phyloP scores from a whole-genome alignment of 2,888 invertebrate genomes.

The Cerceris ruficornis region DNA sequence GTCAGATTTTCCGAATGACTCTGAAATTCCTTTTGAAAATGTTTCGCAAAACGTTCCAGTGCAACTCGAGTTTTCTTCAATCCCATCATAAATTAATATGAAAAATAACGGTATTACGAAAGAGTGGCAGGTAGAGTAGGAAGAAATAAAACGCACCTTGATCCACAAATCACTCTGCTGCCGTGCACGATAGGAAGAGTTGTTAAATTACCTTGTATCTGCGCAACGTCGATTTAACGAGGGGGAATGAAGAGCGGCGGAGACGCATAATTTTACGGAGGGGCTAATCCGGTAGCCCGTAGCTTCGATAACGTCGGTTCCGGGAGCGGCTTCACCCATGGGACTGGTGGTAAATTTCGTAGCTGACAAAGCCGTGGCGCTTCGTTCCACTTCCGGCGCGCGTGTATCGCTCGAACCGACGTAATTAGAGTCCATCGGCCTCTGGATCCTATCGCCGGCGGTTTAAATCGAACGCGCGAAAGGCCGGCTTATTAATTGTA shows the following conservation, averaged over 20 bases:
- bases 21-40: too few relatives aligned
- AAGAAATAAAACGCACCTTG: not conserved
- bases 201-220: conserved; percentile 39
- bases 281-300: conserved; percentile 59
- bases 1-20: too few relatives aligned
- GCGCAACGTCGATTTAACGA: conserved; percentile 46
- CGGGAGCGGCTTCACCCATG: conserved; percentile 59
- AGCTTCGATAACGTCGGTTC: conserved; percentile 65
- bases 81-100: too few relatives aligned
- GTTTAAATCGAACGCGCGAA: conserved; percentile 53
- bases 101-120: too few relatives aligned
- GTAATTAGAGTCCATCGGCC: conserved; percentile 56
- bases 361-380: conserved; percentile 67
- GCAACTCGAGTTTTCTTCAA: too few relatives aligned
- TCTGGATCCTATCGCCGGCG: conserved; percentile 33
- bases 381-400: conserved; percentile 60
- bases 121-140: too few relatives aligned
- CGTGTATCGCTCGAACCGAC: conserved; percentile 32
- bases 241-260: conserved; percentile 41
- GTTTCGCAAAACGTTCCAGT: too few relatives aligned
- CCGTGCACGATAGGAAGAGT: conserved; percentile 12
- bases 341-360: conserved; percentile 70
- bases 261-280: conserved; percentile 58
- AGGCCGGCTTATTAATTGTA: conserved; percentile 50
- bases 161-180: conserved; percentile 12